Percentiles rank a stretch among this genome's conserved stretches.
phyloP scores from a whole-genome alignment of 2,113 vertebrate species.

The Protobothrops flavoviridis region DNA sequence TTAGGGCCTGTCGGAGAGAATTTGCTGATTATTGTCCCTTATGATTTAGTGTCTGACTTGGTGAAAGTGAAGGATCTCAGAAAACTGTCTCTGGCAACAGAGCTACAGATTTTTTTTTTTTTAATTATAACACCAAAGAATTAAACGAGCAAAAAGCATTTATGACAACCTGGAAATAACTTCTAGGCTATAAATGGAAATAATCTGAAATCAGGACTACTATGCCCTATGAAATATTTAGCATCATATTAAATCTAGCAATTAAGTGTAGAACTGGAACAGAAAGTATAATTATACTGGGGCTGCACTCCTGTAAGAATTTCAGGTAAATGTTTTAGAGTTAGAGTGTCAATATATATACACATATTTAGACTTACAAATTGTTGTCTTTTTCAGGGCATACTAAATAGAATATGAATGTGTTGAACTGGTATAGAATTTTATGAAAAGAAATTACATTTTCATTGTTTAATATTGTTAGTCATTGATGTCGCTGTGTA shows the following conservation, averaged over 20 bases:
- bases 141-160: constrained; percentile 66
- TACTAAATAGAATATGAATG: not conserved
- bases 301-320: not conserved
- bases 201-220: constrained; percentile 55
- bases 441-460: constrained; percentile 43
- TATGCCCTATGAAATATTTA: constrained; percentile 57
- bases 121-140: constrained; percentile 66
- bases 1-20: constrained; percentile 81
- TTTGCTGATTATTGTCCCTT: constrained; percentile 81
- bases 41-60: constrained; percentile 79
- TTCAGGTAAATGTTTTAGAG: not conserved
- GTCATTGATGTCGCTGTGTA: not conserved
- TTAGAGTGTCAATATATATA: constrained; percentile 15
- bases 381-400: constrained; percentile 39
- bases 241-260: constrained; percentile 68
- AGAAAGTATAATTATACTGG: constrained; percentile 63
- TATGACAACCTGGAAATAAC: constrained; percentile 53
- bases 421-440: constrained; percentile 33
- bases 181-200: constrained; percentile 43
- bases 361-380: constrained; percentile 58
- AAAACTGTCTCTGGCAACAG: constrained; percentile 69
- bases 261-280: constrained; percentile 69
- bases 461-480: not conserved
- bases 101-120: constrained; percentile 63
- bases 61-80: constrained; percentile 77